These are phyloP conservation scores for Pachycephus smyrnensis DNA, from an alignment of 2,888 invertebrate genomes.

Conservation along the genomic window DNA sequence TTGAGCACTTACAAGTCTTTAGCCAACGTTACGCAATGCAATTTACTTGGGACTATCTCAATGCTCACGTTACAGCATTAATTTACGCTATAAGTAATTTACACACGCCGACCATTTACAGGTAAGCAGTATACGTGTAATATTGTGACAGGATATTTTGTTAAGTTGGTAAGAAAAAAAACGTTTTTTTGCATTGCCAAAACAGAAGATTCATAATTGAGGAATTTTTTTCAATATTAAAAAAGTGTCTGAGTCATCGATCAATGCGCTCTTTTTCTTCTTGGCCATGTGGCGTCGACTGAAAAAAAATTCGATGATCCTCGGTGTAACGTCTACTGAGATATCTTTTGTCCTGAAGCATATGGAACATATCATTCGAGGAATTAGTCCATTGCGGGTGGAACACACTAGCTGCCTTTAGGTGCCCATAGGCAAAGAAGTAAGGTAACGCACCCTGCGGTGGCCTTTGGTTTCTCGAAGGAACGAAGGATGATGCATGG, in stretches of 20 bases:
- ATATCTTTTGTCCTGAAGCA: not conserved
- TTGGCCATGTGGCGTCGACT: not conserved
- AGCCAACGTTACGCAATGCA: not conserved
- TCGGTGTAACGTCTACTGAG: not conserved
- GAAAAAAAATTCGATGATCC: not conserved
- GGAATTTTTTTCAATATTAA: not conserved
- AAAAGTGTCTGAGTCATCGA: not conserved
- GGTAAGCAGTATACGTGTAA: not conserved
- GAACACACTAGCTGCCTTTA: conserved; percentile 25
- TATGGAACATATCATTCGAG: not conserved
- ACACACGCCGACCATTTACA: not conserved
- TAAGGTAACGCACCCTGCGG: conserved; percentile 64
- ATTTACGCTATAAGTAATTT: not conserved
- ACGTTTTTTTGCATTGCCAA: no score
- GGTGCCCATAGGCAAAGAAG: conserved; percentile 54
- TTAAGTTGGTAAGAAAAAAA: not conserved
- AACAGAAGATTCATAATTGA: no score
- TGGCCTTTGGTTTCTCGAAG: conserved; percentile 63
- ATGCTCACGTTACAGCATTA: no score
- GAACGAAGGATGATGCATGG: conserved; percentile 66
- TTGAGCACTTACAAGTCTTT: not conserved
- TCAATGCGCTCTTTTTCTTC: not conserved
- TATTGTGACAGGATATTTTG: not conserved
- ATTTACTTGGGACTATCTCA: not conserved
- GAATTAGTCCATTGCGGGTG: conserved; percentile 13